Base-by-base conservation (phyloP, 2,113 vertebrate species). In the Geothlypis trichas region DNA sequence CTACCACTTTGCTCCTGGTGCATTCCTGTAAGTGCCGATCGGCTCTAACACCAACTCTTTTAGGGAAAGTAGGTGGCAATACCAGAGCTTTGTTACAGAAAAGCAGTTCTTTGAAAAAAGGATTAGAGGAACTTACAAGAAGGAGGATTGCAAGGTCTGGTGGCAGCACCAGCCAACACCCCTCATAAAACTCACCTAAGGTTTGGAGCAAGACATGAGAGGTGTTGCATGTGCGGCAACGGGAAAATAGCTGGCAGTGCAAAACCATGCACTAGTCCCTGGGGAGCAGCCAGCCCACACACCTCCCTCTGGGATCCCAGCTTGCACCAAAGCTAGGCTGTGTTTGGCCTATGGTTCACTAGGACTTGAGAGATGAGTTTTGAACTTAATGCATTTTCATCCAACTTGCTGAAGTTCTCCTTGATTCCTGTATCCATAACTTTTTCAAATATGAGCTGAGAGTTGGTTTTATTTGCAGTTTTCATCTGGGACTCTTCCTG, bases 21-120 rank as follows among this genome's bases (percentile, higher is more conserved):
- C 14, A 4, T 5, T 21, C 39, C 55, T 18, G 20, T 19, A 71
- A 62, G 44, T 11, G 41, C 11, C 0, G 0, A 30, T 7, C 0
- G 0, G 28, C 39, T 84, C 35, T 6, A 46, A 24, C 24, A 80
- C 21, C 49, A 42, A 14, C 4, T 2, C 17, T 20, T 11, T 52
- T 39, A 79, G 2, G 41, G 19, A 30, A 92, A 49, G 33, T 15
- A 61, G 31, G 26, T 30, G 31, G 75, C 58, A 92, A 65, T 22
- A 66, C 49, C 26, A 8, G 10, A 49, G 49, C 74, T 84, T 47
- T 37, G 16, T 62, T 10, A 31, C 12, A 66, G 59, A 37, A 77
- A 67, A 73, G 46, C 23, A 13, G 59, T 37, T 74, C 39, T 78
- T 87, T 31, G 27, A 49, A 59, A 37, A 51, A 74, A 54, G 55